A percentile compares a stretch with the other conserved stretches of the same genome.
Conservation (phyloP, 2,113 vertebrate genomes). For the Tichodroma muraria region DNA sequence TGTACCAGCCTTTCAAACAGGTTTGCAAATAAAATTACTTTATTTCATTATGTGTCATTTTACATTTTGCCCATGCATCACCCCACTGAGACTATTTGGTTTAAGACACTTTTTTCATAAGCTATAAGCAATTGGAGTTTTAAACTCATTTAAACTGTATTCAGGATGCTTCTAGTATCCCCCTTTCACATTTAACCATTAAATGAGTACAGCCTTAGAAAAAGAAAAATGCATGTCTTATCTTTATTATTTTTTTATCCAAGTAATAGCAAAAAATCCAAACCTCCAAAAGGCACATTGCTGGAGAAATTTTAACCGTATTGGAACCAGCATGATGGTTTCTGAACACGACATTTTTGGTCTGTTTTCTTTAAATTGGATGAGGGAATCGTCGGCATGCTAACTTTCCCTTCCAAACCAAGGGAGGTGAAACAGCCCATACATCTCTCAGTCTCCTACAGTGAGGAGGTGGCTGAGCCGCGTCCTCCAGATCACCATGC, state of each 20-base stretch:
- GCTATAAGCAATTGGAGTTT: slow-evolving; percentile 9
- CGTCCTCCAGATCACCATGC: not conserved
- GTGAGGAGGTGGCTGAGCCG: not conserved
- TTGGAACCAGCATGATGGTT: not conserved
- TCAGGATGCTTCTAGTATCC: not conserved
- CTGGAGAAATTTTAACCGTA: not conserved
- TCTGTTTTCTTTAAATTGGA: not conserved
- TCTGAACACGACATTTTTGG: not conserved
- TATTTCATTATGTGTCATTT: slow-evolving; percentile 54
- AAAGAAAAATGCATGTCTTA: not conserved
- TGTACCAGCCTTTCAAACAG: slow-evolving; percentile 25
- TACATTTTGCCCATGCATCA: slow-evolving; percentile 31
- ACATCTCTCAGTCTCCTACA: not conserved
- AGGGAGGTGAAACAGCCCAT: not conserved
- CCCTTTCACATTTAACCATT: not conserved
- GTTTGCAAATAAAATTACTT: slow-evolving; percentile 54
- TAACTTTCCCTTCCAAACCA: not conserved
- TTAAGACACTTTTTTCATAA: not conserved
- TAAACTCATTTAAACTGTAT: slow-evolving; percentile 2
- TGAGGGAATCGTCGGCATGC: not conserved
- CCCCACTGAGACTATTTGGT: slow-evolving; percentile 28
- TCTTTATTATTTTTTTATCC: not conserved
- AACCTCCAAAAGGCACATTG: not conserved
- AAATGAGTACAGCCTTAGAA: not conserved
- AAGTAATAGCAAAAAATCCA: not conserved